Evolutionary conservation across 2,113 vertebrate genomes (phyloP).

Genomic region (Oncorhynchus clarkii): DNA sequence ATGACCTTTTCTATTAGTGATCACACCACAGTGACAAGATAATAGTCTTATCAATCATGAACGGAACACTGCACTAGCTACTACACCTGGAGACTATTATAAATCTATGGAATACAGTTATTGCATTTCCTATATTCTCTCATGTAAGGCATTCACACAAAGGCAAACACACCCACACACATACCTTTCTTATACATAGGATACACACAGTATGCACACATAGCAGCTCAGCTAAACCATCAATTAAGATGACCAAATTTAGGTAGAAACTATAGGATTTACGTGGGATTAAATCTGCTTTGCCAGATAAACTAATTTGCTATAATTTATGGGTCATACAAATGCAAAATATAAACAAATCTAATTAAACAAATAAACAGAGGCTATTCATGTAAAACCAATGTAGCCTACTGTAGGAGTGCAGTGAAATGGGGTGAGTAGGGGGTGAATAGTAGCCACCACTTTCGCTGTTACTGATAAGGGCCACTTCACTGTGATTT

Average conservation of each 20-base stretch:
- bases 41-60: neutral
- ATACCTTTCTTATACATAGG: too few relatives aligned
- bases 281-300: neutral
- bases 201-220: neutral
- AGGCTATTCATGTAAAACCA: neutral
- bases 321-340: too few relatives aligned
- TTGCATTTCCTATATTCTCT: too few relatives aligned
- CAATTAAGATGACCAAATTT: neutral
- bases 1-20: neutral
- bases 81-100: too few relatives aligned
- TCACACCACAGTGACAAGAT: neutral
- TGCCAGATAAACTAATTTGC: too few relatives aligned
- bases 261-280: neutral
- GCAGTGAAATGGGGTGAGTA: too few relatives aligned
- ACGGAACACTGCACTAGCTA: neutral
- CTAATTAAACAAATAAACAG: neutral
- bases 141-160: too few relatives aligned
- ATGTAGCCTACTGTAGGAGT: too few relatives aligned
- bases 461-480: constrained; percentile 29
- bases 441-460: constrained; percentile 4
- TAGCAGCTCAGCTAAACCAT: too few relatives aligned
- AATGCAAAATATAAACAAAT: neutral
- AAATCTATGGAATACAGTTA: too few relatives aligned
- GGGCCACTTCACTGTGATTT: constrained; percentile 38
- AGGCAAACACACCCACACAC: too few relatives aligned